Conservation (phyloP, 2,888 invertebrate genomes). For the Orthonevra nobilis region DNA sequence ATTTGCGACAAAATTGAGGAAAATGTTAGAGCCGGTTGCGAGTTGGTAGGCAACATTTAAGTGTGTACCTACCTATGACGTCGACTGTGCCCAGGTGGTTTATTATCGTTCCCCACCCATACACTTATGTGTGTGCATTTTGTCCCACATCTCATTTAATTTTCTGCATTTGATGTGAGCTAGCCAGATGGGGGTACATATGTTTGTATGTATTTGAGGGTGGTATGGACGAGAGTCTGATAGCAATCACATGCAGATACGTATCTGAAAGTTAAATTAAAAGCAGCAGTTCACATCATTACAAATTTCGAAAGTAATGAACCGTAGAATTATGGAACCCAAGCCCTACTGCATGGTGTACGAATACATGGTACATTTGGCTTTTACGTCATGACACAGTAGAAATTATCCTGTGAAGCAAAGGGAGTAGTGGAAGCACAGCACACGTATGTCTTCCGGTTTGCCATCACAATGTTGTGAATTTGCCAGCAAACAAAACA, state of each 20-base stretch:
- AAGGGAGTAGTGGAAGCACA: background rate
- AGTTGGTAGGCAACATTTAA: background rate
- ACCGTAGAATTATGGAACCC: slow-evolving; percentile 3
- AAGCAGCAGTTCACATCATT: slow-evolving; percentile 39
- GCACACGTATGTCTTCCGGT: background rate
- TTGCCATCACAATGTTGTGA: slow-evolving; percentile 3
- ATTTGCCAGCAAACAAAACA: slow-evolving; percentile 10
- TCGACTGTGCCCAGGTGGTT: background rate
- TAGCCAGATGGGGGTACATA: background rate
- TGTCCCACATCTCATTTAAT: slow-evolving; percentile 13
- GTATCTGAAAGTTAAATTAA: slow-evolving; percentile 31
- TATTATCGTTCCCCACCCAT: too few species aligned
- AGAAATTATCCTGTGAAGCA: background rate
- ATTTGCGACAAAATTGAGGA: background rate
- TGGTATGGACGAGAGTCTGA: slow-evolving; percentile 1
- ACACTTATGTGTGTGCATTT: slow-evolving; percentile 1
- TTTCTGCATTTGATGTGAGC: slow-evolving; percentile 23
- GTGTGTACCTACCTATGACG: too few species aligned
- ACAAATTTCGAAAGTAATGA: slow-evolving; percentile 37
- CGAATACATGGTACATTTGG: slow-evolving; percentile 7
- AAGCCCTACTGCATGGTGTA: slow-evolving; percentile 15
- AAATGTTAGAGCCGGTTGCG: background rate
- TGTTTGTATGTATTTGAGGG: slow-evolving; percentile 1
- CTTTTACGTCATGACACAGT: too few species aligned
- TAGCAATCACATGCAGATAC: background rate